Base-by-base conservation (phyloP, 1,140 invertebrate species). In the Harpegnathos saltator region DNA sequence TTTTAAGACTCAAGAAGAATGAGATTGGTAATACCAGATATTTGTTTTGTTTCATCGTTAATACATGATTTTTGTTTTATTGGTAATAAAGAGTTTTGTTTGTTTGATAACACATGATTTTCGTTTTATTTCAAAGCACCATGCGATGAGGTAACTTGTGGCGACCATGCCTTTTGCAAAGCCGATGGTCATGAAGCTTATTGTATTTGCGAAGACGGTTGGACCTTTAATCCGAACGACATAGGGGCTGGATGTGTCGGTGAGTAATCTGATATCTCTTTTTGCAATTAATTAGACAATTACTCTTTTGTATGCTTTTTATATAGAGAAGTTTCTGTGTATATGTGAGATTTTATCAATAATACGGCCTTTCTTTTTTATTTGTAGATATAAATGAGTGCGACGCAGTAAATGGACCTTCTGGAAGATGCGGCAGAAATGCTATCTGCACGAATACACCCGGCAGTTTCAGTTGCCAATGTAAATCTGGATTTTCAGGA, bases 381-480 rank as follows among this genome's bases (percentile, higher is more conserved):
- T 24, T 85, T 90, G n/a, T 83, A 96, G 98, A 99, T 93, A 97
- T 99, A 82, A 96, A 99, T 92, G 99, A 99, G 95, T 99, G 99
- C 92, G 97, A 98, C 89, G 94, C 94, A 50, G 92, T 96, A 14
- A 95, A 97, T 89, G 97, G 97, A 72, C 96, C 96, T 9, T 97
- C 95, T 56, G 98, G 97, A 83, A 95, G 96, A 77, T 99, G 98
- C 93, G 98, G 97, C 17, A 94, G 95, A 82, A 98, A 98, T 92
- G 97, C 98, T 9, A 92, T 96, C n/a, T 99, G 98, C 92, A 96
- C 96, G 5, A 99, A 99, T 90, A 95, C 95, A 0, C 95, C 96
- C 9, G 98, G 98, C 69, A 96, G 96, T 83, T 97, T 96, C 89
- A 95, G 93, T n/a, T 98, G 97, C 85, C 95, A 96, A 66, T 98